Evolutionary conservation across 2,888 invertebrate species (phyloP).

Genomic region (Acholoe squamosa): DNA sequence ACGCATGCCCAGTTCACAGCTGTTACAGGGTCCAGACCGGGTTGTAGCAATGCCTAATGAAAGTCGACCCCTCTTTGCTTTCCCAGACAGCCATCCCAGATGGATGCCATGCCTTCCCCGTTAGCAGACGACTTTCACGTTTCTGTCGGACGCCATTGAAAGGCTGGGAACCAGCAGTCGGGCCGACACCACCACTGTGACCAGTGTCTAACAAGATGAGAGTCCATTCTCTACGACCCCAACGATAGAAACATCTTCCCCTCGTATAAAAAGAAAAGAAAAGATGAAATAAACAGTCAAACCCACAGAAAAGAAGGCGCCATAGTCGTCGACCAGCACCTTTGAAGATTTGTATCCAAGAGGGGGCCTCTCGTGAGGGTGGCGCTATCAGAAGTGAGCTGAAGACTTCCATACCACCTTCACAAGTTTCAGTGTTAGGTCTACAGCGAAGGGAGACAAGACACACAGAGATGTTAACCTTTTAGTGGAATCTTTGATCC

Average conservation of each 20-base stretch:
- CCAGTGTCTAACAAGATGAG: slow-evolving; percentile 41
- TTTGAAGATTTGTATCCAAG: neutral
- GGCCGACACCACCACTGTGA: neutral
- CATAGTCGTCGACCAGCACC: neutral
- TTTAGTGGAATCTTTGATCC: neutral
- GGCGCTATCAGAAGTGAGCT: neutral
- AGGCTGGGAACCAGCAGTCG: neutral
- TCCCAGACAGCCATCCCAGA: slow-evolving; percentile 41
- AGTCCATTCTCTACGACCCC: neutral
- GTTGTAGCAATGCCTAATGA: neutral
- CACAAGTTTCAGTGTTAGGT: neutral
- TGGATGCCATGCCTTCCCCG: slow-evolving; percentile 7
- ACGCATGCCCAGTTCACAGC: slow-evolving; percentile 42
- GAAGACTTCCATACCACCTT: slow-evolving; percentile 12
- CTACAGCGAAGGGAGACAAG: neutral
- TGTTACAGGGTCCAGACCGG: slow-evolving; percentile 11
- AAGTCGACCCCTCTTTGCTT: slow-evolving; percentile 39
- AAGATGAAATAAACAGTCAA: neutral
- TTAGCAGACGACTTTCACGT: slow-evolving; percentile 26
- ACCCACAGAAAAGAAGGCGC: neutral
- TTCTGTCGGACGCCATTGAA: slow-evolving; percentile 40
- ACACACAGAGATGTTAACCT: slow-evolving; percentile 15
- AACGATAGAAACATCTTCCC: slow-evolving; percentile 7
- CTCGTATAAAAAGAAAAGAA: neutral
- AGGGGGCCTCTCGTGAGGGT: neutral